Evolutionary conservation across 2,113 vertebrate species (phyloP).

Genomic region (Rhinopomastus cyanomelas): DNA sequence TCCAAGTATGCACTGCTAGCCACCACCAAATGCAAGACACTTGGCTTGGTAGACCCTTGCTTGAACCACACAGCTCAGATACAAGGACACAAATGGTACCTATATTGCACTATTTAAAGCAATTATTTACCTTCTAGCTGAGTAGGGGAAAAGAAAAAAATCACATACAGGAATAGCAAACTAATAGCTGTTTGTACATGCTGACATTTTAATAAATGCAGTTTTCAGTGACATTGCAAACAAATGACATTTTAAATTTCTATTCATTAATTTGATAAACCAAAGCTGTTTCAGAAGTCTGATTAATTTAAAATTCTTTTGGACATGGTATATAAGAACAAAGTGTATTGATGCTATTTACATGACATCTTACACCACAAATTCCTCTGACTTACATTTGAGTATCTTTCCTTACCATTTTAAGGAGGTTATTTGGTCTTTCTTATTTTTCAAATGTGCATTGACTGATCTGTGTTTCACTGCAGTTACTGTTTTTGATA

Average conservation of each 20-base stretch:
- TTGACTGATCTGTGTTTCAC: background rate
- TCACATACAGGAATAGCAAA: background rate
- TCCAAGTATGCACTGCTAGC: background rate
- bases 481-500: constrained; percentile 11
- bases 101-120: background rate
- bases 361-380: background rate
- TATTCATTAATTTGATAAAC: background rate
- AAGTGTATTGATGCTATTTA: background rate
- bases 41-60: background rate
- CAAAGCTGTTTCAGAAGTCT: background rate
- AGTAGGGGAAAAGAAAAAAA: background rate
- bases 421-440: background rate
- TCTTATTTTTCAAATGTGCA: background rate
- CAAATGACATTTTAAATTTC: background rate
- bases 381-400: background rate
- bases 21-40: background rate
- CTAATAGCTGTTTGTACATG: background rate
- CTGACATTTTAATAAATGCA: background rate
- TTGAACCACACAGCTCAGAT: background rate
- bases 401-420: background rate
- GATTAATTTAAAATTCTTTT: background rate
- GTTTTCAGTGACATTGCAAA: background rate
- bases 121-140: background rate
- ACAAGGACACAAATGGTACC: background rate
- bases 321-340: fast-evolving